phyloP scores from a whole-genome alignment of 2,797 vertebrate genomes.

The Alcedo atthis region DNA sequence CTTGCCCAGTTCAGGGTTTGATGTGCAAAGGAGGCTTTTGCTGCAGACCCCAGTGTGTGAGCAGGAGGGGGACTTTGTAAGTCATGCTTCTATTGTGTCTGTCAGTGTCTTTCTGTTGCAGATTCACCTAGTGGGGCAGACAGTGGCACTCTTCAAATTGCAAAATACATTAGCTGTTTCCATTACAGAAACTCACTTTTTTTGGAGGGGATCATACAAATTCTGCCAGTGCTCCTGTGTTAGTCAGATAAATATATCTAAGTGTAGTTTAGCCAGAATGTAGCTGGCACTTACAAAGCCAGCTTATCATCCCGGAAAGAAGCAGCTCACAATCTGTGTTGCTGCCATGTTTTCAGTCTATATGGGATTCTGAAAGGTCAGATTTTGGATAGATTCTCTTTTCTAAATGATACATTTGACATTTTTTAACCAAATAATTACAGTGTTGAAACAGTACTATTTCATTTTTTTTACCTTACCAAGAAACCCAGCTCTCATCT shows the following conservation, averaged over 20 bases:
- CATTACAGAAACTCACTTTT: neutral
- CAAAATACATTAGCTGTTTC: neutral
- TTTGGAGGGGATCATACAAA: neutral
- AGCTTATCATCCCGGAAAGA: neutral
- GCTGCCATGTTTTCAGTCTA: neutral
- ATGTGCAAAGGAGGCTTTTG: neutral
- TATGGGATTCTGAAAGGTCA: neutral
- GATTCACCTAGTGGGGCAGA: neutral
- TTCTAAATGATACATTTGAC: neutral
- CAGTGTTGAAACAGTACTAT: neutral
- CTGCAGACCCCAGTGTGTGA: neutral
- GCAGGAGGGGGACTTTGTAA: neutral
- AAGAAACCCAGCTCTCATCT: neutral
- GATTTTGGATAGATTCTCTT: neutral
- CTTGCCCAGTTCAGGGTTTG: neutral
- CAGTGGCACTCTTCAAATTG: neutral
- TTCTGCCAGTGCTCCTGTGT: neutral
- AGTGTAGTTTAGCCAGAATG: neutral
- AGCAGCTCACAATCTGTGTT: neutral
- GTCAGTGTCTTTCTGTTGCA: neutral
- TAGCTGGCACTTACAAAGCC: neutral
- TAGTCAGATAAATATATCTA: neutral
- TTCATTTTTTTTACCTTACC: neutral
- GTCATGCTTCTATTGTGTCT: neutral
- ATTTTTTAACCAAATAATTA: neutral